Evolutionary conservation across 2,113 vertebrate genomes (phyloP), one percentile per base, ranked within the genome.

Genomic region (Phoenicopterus ruber): DNA sequence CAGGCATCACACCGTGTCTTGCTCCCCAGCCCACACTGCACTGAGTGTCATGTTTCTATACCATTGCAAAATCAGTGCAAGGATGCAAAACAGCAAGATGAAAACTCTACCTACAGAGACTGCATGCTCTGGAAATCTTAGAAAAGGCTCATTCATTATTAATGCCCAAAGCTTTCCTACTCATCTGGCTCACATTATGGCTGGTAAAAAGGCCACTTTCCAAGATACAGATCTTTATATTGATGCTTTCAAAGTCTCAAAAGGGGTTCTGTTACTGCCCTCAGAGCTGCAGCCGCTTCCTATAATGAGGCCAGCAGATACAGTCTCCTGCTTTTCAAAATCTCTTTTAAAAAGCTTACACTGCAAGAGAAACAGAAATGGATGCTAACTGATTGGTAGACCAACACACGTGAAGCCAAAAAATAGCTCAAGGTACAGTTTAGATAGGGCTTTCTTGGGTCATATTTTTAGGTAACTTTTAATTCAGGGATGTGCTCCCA

Each of bases 201-300:
- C 81, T 89, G 55, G 92, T 72, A 88, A 94, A 96, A 96, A 93
- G 69, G 82, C 89, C 91, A 96, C 89, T 96, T 89, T 95, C 84
- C 84, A 93, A 94, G 94, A 97, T 95, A 97, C 63, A 86, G 82
- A 97, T 96, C 95, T 97, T 95, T 96, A 94, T 96, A 95, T 94
- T 58, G 88, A 96, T 92, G 88, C 87, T 97, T 95, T 97, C 92
- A 97, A 78, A 88, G 72, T 46, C 92, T 96, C 65, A 79, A 32
- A 93, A 93, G 93, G 76, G 82, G 82, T 94, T 90, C 84, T 94
- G 65, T 96, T 94, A 90, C 91, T 78, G 82, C 71, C 93, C 83
- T 90, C 63, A 58, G 93, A 94, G 82, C 61, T 87, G 69, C 88
- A 95, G 83, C 55, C 29, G 7, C 73, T 87, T 95, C 78, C 87